phyloP scores from a whole-genome alignment of 2,888 invertebrate species.

The Chrysolina haemoptera region DNA sequence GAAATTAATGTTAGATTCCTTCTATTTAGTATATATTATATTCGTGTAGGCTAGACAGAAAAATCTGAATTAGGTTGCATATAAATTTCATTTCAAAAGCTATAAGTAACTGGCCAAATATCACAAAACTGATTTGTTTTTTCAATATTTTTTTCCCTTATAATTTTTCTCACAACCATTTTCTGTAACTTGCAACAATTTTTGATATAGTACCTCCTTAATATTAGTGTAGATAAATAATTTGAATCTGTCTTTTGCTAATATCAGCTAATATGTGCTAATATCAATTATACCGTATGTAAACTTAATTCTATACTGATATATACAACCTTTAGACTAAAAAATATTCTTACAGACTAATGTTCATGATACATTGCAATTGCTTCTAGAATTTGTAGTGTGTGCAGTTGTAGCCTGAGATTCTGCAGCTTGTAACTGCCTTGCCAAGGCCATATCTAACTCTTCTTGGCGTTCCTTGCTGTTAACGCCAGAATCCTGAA shows the following conservation, averaged over 20 bases:
- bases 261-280: no score
- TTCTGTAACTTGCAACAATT: no score
- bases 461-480: slow-evolving; percentile 62
- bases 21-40: no score
- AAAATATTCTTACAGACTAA: neutral
- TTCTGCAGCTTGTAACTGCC: slow-evolving; percentile 69
- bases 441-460: slow-evolving; percentile 71
- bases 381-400: slow-evolving; percentile 61
- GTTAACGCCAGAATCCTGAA: slow-evolving; percentile 72
- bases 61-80: no score
- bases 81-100: no score
- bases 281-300: neutral
- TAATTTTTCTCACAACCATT: no score
- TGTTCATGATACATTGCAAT: slow-evolving; percentile 69
- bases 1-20: no score
- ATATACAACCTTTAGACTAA: neutral
- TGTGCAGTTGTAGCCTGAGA: slow-evolving; percentile 52
- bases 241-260: neutral
- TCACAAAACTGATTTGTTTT: no score
- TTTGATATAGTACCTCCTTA: no score
- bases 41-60: no score
- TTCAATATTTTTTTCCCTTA: no score
- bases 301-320: neutral
- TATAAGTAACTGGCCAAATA: no score
- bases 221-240: neutral